Evolutionary conservation across 2,888 invertebrate species (phyloP).

Genomic region (Pristionchus arcanus): DNA sequence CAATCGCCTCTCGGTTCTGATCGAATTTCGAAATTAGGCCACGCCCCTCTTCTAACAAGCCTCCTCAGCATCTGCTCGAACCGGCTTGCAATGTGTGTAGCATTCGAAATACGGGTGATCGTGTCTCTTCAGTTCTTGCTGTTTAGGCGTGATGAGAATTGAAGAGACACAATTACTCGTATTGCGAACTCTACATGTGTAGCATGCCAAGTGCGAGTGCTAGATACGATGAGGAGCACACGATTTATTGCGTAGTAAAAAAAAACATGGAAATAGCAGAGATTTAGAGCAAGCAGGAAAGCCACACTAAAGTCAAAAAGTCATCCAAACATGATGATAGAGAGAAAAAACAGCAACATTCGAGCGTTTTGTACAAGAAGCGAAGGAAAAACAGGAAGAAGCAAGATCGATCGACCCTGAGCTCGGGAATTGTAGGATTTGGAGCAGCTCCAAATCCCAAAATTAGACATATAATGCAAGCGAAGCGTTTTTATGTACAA

Average conservation of each 20-base stretch:
- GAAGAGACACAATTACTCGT: too few relatives aligned
- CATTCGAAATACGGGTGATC: neutral
- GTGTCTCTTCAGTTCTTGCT: too few relatives aligned
- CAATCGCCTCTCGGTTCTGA: slow-evolving; percentile 51
- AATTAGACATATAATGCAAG: neutral
- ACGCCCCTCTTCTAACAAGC: neutral
- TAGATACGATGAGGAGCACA: neutral
- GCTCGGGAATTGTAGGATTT: neutral
- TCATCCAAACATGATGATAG: too few relatives aligned
- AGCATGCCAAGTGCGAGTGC: neutral
- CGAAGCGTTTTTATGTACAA: slow-evolving; percentile 40
- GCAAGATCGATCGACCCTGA: slow-evolving; percentile 32
- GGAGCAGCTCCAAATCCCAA: neutral
- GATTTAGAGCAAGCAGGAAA: slow-evolving; percentile 30
- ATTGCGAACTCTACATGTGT: too few relatives aligned
- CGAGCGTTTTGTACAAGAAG: slow-evolving; percentile 11
- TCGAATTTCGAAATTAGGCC: neutral
- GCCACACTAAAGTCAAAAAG: neutral
- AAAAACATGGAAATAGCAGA: neutral
- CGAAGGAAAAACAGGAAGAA: neutral
- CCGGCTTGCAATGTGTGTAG: neutral
- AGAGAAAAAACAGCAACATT: slow-evolving; percentile 9
- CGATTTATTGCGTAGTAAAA: neutral
- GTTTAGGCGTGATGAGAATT: too few relatives aligned
- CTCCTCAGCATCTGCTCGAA: neutral